phyloP scores from a whole-genome alignment of 2,113 vertebrate genomes.

The Engraulis encrasicolus region DNA sequence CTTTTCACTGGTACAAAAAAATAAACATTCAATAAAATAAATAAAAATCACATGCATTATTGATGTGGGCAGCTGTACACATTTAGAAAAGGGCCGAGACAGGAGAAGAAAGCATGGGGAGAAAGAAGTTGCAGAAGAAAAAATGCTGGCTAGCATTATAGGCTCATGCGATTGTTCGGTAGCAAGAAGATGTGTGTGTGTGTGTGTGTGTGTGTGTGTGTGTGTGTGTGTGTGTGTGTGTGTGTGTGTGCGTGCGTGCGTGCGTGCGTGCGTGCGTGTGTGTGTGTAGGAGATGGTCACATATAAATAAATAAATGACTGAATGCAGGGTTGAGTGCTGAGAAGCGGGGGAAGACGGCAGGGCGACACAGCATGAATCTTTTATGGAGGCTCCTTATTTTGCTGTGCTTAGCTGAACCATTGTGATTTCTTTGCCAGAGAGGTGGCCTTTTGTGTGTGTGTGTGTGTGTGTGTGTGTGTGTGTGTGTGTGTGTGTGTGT shows the following conservation, averaged over 20 bases:
- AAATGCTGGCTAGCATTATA: constrained; percentile 21
- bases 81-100: constrained; percentile 36
- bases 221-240: not conserved
- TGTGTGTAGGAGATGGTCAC: not conserved
- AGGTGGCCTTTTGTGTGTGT: constrained; percentile 23
- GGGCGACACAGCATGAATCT: constrained; percentile 56
- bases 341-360: constrained; percentile 53
- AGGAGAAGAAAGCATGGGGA: constrained; percentile 10
- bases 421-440: constrained; percentile 42
- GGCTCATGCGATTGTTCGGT: constrained; percentile 32
- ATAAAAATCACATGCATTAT: constrained; percentile 73
- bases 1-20: constrained; percentile 10
- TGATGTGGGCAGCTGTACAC: constrained; percentile 60
- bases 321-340: constrained; percentile 51
- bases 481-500: too few relatives aligned
- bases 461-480: too few relatives aligned
- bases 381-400: constrained; percentile 61
- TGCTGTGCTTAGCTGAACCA: constrained; percentile 44
- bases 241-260: not conserved
- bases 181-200: not conserved
- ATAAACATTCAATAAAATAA: not conserved
- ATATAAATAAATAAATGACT: constrained; percentile 62
- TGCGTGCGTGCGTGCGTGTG: not conserved
- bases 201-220: constrained; percentile 9
- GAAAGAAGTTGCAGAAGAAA: constrained; percentile 30